Percentiles rank a stretch among this genome's conserved stretches.
Conservation (phyloP, 2,113 vertebrate genomes). For the Ailurus styani region DNA sequence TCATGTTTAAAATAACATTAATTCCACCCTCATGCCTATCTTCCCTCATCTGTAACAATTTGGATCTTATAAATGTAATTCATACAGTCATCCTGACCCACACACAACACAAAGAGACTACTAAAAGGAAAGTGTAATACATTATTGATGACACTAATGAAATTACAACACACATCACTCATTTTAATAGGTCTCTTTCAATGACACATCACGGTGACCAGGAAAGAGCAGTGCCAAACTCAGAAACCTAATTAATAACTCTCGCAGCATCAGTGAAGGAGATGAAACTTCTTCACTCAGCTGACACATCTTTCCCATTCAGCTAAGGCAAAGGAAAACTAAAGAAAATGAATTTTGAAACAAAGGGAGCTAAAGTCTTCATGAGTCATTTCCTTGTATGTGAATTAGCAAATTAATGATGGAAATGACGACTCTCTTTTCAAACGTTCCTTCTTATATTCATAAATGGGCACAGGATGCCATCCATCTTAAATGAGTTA, state of each 20-base stretch:
- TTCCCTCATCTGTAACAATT: constrained; percentile 73
- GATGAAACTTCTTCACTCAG: constrained; percentile 55
- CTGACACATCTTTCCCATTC: constrained; percentile 52
- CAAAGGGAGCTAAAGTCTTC: constrained; percentile 2
- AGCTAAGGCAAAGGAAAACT: constrained; percentile 53
- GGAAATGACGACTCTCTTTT: constrained; percentile 50
- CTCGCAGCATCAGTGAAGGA: constrained; percentile 55
- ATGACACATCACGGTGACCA: constrained; percentile 69
- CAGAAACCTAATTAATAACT: constrained; percentile 76
- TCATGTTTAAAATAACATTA: constrained; percentile 70
- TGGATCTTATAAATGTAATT: constrained; percentile 71
- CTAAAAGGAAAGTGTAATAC: constrained; percentile 71
- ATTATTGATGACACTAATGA: constrained; percentile 80
- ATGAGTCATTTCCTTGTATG: constrained; percentile 42
- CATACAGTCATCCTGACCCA: constrained; percentile 56
- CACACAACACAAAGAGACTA: constrained; percentile 60
- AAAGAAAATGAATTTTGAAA: constrained; percentile 46
- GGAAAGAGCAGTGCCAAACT: constrained; percentile 55
- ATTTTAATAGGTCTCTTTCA: constrained; percentile 77
- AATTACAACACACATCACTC: constrained; percentile 80
- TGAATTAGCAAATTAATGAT: constrained; percentile 38
- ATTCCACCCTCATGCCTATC: constrained; percentile 70
- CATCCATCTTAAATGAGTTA: constrained; percentile 35
- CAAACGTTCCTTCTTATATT: constrained; percentile 49
- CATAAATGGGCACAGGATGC: not conserved